Evolutionary conservation across 2,113 vertebrate genomes (phyloP).

Genomic region (Chionomys nivalis): DNA sequence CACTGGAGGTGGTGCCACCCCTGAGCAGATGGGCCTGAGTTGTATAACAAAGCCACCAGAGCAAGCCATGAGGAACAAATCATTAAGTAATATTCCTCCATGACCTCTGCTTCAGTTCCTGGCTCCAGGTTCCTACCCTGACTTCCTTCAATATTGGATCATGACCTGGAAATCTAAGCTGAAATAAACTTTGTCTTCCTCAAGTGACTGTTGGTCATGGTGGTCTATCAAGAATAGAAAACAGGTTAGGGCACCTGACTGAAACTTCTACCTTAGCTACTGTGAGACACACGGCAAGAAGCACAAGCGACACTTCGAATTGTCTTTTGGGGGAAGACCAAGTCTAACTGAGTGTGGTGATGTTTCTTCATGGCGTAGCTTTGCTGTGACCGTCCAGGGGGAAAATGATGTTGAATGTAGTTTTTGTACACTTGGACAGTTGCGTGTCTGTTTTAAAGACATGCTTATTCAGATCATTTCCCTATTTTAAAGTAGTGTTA

Average conservation of each 20-base stretch:
- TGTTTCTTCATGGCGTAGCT: not conserved
- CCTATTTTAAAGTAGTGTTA: not conserved
- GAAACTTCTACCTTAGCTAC: not conserved
- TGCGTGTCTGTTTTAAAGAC: not conserved
- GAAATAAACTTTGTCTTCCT: not conserved
- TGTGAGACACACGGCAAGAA: not conserved
- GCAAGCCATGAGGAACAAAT: not conserved
- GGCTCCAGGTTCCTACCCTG: not conserved
- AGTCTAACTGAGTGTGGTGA: not conserved
- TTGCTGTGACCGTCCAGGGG: not conserved
- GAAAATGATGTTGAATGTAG: not conserved
- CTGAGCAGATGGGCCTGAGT: not conserved
- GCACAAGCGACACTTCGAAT: not conserved
- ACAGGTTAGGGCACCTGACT: not conserved
- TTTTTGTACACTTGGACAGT: not conserved
- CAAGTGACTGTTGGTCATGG: not conserved
- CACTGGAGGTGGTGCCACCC: not conserved
- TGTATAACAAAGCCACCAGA: not conserved
- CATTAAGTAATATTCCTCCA: not conserved
- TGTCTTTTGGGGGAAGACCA: not conserved
- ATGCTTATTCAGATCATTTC: not conserved
- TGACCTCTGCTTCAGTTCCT: not conserved
- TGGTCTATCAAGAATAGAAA: not conserved
- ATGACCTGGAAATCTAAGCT: not conserved
- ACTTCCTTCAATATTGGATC: not conserved